phyloP scores from a whole-genome alignment of 2,888 invertebrate species.

The Dicyrtomina minuta region DNA sequence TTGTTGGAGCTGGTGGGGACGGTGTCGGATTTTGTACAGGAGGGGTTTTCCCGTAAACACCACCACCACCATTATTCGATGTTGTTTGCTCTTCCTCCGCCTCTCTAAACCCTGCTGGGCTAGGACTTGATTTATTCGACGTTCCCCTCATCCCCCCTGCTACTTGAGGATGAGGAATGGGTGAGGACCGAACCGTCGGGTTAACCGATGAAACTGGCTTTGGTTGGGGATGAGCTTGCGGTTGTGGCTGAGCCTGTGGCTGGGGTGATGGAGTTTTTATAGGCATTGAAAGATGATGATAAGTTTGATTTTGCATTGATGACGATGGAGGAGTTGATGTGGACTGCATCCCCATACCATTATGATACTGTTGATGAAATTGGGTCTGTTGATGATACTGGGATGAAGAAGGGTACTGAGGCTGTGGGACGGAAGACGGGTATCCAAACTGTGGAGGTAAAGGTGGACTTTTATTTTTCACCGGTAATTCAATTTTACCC shows the following conservation, averaged over 20 bases:
- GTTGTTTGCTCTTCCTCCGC: too few relatives aligned
- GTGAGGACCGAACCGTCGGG: neutral
- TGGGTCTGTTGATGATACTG: neutral
- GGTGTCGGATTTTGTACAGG: neutral
- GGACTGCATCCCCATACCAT: constrained; percentile 8
- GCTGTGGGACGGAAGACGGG: constrained; percentile 22
- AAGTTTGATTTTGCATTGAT: neutral
- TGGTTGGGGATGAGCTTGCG: neutral
- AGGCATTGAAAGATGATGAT: neutral
- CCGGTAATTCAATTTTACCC: constrained; percentile 17
- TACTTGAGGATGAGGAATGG: too few relatives aligned
- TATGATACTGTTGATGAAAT: neutral
- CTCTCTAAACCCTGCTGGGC: too few relatives aligned
- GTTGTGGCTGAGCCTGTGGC: constrained; percentile 6
- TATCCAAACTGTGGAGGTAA: constrained; percentile 1
- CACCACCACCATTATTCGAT: too few relatives aligned
- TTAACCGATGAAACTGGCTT: constrained; percentile 6
- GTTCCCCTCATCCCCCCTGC: too few relatives aligned
- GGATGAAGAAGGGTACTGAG: constrained; percentile 8
- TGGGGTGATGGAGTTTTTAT: constrained; percentile 6
- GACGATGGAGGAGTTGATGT: neutral
- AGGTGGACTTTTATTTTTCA: constrained; percentile 3
- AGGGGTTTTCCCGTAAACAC: too few relatives aligned
- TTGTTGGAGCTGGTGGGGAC: constrained; percentile 71
- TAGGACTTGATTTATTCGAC: too few relatives aligned